Evolutionary conservation across 2,888 invertebrate species (phyloP).

Genomic region (Erebia ligea): DNA sequence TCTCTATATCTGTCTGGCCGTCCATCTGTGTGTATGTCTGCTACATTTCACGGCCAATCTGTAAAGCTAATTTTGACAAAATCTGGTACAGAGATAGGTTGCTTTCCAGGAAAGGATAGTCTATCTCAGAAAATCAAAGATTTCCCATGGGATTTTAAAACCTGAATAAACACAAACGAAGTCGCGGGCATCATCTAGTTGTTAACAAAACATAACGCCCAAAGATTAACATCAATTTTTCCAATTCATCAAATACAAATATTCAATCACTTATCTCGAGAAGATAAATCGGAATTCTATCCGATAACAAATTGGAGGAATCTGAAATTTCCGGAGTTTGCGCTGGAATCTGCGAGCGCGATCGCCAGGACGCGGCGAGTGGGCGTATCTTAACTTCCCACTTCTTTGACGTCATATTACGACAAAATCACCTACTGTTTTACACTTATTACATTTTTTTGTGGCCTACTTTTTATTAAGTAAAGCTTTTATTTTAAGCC

Average conservation of each 20-base stretch:
- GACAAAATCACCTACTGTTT: background rate
- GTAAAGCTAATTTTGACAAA: too few species aligned
- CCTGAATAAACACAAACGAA: too few species aligned
- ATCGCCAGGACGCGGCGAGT: background rate
- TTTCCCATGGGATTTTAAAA: too few species aligned
- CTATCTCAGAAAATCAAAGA: too few species aligned
- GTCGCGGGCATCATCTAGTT: too few species aligned
- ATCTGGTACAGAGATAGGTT: too few species aligned
- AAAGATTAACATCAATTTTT: background rate
- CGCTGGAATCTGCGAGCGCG: background rate
- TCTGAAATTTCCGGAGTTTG: slow-evolving; percentile 6
- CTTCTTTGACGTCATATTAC: background rate
- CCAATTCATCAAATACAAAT: background rate
- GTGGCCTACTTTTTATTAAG: background rate
- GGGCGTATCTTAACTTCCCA: slow-evolving; percentile 10
- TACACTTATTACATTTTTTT: slow-evolving; percentile 3
- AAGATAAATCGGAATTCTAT: background rate
- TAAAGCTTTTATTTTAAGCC: too few species aligned
- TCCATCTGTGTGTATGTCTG: too few species aligned
- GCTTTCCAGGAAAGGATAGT: too few species aligned
- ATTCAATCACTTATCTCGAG: slow-evolving; percentile 3
- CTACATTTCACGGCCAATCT: too few species aligned
- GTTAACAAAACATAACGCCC: background rate
- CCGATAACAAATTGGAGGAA: slow-evolving; percentile 9
- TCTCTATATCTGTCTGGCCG: too few species aligned